Percentiles rank a stretch among this genome's conserved stretches.
phyloP scores from a whole-genome alignment of 2,888 invertebrate genomes.

The Blastobasis adustella region DNA sequence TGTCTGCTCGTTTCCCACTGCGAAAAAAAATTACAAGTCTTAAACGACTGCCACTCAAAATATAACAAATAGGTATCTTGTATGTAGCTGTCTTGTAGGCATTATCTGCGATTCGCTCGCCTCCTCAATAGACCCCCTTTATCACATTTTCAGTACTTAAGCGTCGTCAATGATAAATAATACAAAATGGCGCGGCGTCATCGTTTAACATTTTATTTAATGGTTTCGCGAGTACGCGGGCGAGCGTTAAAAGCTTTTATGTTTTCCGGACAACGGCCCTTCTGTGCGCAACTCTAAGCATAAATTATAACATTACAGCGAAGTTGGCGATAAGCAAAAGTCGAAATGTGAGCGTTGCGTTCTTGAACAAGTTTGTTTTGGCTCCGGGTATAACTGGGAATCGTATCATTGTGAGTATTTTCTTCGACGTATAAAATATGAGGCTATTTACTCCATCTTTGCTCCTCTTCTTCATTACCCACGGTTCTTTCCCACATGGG shows the following conservation, averaged over 20 bases:
- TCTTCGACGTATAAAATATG: not conserved
- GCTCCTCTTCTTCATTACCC: too few relatives aligned
- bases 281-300: slow-evolving; percentile 28
- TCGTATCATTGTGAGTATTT: slow-evolving; percentile 2
- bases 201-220: slow-evolving; percentile 38
- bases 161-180: slow-evolving; percentile 10
- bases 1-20: too few relatives aligned
- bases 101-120: too few relatives aligned
- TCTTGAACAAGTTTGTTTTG: too few relatives aligned
- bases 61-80: too few relatives aligned
- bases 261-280: slow-evolving; percentile 47
- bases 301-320: slow-evolving; percentile 19
- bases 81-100: too few relatives aligned
- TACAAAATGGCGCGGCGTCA: slow-evolving; percentile 23
- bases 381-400: too few relatives aligned
- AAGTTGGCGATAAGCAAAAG: slow-evolving; percentile 5
- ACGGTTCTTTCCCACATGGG: too few relatives aligned
- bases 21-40: too few relatives aligned
- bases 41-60: too few relatives aligned
- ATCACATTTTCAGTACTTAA: slow-evolving; percentile 4
- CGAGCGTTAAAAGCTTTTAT: slow-evolving; percentile 52
- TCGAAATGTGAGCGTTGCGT: too few relatives aligned
- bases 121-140: not conserved
- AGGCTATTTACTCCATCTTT: too few relatives aligned
- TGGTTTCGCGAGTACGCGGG: slow-evolving; percentile 16